Percentiles rank a stretch among this genome's conserved stretches.
These are phyloP conservation scores for Clivina fossor DNA, from an alignment of 2,888 invertebrate genomes.

Conservation along the genomic window DNA sequence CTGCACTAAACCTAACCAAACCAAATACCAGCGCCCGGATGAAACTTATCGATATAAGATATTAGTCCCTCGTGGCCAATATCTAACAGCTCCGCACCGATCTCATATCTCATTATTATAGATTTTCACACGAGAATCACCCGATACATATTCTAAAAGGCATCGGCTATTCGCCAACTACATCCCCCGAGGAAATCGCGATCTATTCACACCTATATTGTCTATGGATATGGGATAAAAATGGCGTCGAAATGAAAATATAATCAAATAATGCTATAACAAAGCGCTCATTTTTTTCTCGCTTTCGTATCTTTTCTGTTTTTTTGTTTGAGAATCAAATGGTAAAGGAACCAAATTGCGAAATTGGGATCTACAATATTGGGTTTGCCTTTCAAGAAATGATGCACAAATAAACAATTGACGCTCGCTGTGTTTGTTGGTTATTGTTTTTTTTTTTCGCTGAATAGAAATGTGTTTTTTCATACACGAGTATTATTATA, in stretches of 20 bases:
- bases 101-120: slow-evolving; percentile 30
- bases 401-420: slow-evolving; percentile 8
- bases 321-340: neutral
- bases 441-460: too few species aligned
- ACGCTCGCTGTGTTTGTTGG: neutral
- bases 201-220: slow-evolving; percentile 13
- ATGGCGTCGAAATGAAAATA: slow-evolving; percentile 24
- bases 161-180: slow-evolving; percentile 4
- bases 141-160: slow-evolving; percentile 33
- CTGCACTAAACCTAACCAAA: too few species aligned
- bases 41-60: slow-evolving; percentile 24
- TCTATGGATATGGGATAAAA: neutral
- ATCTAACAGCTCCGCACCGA: slow-evolving; percentile 2
- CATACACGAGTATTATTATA: too few species aligned
- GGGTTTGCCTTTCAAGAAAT: slow-evolving; percentile 9
- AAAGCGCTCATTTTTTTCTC: too few species aligned
- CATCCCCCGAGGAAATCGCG: slow-evolving; percentile 24
- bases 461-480: too few species aligned
- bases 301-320: neutral
- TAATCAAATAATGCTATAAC: slow-evolving; percentile 21
- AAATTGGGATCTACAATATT: neutral
- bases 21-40: too few species aligned
- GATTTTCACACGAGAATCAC: slow-evolving; percentile 20
- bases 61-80: slow-evolving; percentile 22
- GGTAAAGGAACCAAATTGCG: neutral